Conservation (phyloP, 1,140 invertebrate genomes). For the Trichonephila clavipes region DNA sequence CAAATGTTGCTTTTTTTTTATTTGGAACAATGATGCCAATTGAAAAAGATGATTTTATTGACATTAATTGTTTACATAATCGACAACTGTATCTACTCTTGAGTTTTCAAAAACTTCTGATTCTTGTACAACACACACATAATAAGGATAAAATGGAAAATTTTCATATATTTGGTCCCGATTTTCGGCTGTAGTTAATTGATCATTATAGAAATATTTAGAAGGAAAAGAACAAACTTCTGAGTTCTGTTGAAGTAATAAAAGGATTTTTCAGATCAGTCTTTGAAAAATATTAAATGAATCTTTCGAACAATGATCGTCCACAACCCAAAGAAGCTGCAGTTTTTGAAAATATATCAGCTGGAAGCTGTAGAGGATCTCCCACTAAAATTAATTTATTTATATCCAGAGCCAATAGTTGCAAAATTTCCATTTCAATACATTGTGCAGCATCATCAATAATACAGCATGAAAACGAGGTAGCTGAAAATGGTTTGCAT, state of each 20-base stretch:
- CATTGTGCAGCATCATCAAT: constrained; percentile 95
- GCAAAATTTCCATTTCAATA: constrained; percentile 89
- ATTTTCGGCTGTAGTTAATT: constrained; percentile 82
- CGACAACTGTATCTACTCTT: constrained; percentile 81
- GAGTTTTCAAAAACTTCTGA: constrained; percentile 79
- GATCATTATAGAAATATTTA: constrained; percentile 87
- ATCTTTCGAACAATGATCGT: constrained; percentile 82
- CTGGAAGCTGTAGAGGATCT: constrained; percentile 92
- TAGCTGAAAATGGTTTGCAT: constrained; percentile 79
- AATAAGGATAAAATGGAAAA: constrained; percentile 82
- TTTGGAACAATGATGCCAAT: constrained; percentile 89
- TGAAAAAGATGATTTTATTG: constrained; percentile 54
- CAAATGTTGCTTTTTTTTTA: constrained; percentile 84
- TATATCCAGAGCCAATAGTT: constrained; percentile 88
- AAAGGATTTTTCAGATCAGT: constrained; percentile 77
- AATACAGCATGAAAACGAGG: constrained; percentile 90
- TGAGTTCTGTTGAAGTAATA: constrained; percentile 86
- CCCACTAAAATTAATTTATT: constrained; percentile 91
- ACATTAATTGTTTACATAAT: constrained; percentile 83
- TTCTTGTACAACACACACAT: constrained; percentile 82
- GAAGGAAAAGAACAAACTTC: constrained; percentile 89
- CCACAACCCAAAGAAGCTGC: constrained; percentile 75
- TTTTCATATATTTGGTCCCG: constrained; percentile 76
- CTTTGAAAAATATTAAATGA: constrained; percentile 78
- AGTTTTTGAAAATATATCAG: constrained; percentile 89